Percentiles rank a stretch among this genome's conserved stretches.
These are phyloP conservation scores for Pristionchus arcanus DNA, from an alignment of 2,888 invertebrate genomes.

Conservation along the genomic window DNA sequence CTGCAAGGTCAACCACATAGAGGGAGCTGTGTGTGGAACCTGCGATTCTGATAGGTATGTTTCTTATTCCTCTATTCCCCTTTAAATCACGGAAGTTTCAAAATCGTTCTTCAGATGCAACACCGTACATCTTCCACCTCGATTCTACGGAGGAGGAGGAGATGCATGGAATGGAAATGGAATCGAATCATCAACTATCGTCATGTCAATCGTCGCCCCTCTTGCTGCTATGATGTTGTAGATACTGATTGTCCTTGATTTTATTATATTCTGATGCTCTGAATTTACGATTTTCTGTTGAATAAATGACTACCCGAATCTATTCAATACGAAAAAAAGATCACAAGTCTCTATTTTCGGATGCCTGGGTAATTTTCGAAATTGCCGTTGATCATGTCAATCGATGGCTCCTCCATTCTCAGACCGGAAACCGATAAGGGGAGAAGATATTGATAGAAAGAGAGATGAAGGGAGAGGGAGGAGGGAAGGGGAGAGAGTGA, in stretches of 20 bases:
- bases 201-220: not conserved
- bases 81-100: not conserved
- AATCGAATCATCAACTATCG: not conserved
- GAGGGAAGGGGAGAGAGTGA: not conserved
- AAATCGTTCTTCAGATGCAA: conserved; percentile 29
- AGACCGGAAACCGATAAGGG: conserved; percentile 39
- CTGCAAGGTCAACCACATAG: not conserved
- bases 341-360: not conserved
- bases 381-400: not conserved
- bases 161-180: conserved; percentile 53
- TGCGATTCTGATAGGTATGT: conserved; percentile 41
- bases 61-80: not conserved
- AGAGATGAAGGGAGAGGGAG: not conserved
- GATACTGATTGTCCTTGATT: not conserved
- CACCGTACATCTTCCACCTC: conserved; percentile 18
- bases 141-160: conserved; percentile 44
- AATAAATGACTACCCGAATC: no score
- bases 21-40: conserved; percentile 17
- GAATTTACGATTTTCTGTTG: not conserved
- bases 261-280: not conserved
- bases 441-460: conserved; percentile 1
- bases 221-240: conserved; percentile 30
- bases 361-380: not conserved
- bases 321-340: not conserved
- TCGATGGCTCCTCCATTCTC: conserved; percentile 33